Base-by-base conservation (phyloP, 2,797 vertebrate genomes). In the Alfaro cultratus region DNA sequence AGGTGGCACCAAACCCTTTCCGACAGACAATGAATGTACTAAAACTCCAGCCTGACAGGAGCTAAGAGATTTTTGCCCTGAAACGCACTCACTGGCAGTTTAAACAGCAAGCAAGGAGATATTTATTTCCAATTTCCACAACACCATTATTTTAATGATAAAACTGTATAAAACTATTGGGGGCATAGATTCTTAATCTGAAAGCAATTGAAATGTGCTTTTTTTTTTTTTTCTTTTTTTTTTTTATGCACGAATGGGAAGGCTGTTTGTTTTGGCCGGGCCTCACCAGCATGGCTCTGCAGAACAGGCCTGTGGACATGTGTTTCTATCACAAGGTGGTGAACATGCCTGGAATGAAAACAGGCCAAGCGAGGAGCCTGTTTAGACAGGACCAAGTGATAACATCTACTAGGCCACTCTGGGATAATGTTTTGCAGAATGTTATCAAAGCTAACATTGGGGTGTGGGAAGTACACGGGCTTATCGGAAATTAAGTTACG, bases 321-420 rank as follows among this genome's bases (percentile, higher is more conserved):
- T 74, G 85, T 85, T 92, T 91, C 88, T 79, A 88, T 81, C 84
- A 51, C 89, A 85, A 85, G 89, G 86, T 81, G 84, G 84, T 57
- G 81, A 90, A 87, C 88, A 90, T 88, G 89, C 83, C 78, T 92
- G 86, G 90, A 90, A 92, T 88, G 87, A 93, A 92, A 94, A 93
- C 89, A 91, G 83, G 83, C 85, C 83, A 70, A 87, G 88, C 87
- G 16, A 85, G 84, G 85, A 88, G 90, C 85, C 79, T 91, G 92
- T 93, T 92, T 92, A 84, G 87, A 92, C 93, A 94, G 85, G 86
- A 90, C 84, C 29, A 57, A 83, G 84, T 83, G 91, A 94, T 88
- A 92, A 91, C 83, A 92, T 90, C 90, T 81, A 88, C 79, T 13
- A 41, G 79, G 73, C 78, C 81, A 79, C 81, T 78, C 77, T 78